Base-by-base conservation (phyloP, 2,113 vertebrate genomes). In the Gymnarchus niloticus region DNA sequence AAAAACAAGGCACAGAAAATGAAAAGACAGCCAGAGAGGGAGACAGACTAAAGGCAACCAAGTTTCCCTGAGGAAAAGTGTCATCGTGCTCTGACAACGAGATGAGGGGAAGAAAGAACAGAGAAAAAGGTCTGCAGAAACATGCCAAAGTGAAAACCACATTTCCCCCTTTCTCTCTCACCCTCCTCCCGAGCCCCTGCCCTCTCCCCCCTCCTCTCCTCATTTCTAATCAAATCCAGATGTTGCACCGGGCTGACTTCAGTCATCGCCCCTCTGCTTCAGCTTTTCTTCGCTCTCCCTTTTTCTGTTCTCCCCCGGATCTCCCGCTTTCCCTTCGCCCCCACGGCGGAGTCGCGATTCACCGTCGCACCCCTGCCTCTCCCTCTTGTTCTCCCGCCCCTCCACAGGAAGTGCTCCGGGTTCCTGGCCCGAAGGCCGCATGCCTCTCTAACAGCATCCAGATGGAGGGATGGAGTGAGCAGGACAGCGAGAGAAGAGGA, bases 391-490 rank as follows among this genome's bases (percentile, higher is more conserved):
- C 85, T 61, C 86, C 80, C 80, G 25, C 85, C 59, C 84, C 41
- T 85, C 48, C 52, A 54, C 92, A 93, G 94, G 93, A 94, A 93
- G 93, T 92, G 86, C 89, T 92, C 87, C 84, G 88, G 88, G 93
- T 92, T 92, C 91, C 90, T 91, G 89, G 91, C 90, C 92, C 92
- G 90, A 88, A 92, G 92, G 90, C 85, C 91, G 85, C 89, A 86
- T 87, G 86, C 91, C 91, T 91, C 87, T 88, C 85, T 93, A 94
- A 94, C 90, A 89, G 91, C 81, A 88, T 90, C 88, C 93, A 94
- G 93, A 94, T 94, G 93, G 87, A 88, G 85, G 88, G 88, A 90
- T 88, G 87, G 25, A 91, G 88, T 85, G 86, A 90, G 86, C 77
- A 83, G 84, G 85, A 73, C 81, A 86, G 83, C 49, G 84, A 87